phyloP scores from a whole-genome alignment of 2,888 invertebrate genomes.

The Oasisia sp. region DNA sequence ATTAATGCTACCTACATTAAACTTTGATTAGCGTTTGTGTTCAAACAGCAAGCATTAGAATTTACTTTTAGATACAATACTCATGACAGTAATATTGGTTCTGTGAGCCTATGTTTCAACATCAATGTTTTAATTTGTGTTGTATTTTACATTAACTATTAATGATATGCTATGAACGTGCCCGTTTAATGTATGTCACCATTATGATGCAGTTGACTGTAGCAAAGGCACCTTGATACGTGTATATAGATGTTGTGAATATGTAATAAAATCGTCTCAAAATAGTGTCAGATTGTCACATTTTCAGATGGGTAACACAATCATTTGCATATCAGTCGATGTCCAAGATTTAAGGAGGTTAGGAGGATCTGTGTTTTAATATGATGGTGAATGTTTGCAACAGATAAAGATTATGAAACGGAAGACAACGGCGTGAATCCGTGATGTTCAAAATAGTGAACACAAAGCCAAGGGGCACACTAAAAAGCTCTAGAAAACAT shows the following conservation, averaged over 20 bases:
- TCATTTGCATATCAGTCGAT: background rate
- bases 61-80: background rate
- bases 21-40: background rate
- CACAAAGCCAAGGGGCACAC: too few species aligned
- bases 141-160: background rate
- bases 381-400: background rate
- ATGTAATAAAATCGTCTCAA: background rate
- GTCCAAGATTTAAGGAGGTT: background rate
- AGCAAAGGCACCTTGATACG: background rate
- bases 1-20: background rate
- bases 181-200: background rate
- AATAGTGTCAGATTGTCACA: background rate
- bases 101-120: background rate
- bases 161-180: background rate
- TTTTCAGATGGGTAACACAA: too few species aligned
- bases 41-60: background rate
- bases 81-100: background rate
- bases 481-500: too few species aligned
- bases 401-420: background rate
- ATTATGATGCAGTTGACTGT: background rate
- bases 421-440: too few species aligned
- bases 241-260: background rate
- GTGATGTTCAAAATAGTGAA: too few species aligned
- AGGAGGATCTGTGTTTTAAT: background rate
- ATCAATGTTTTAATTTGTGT: background rate